Evolutionary conservation across 2,888 invertebrate species (phyloP), one percentile per base, ranked within the genome.

Genomic region (Pollenia amentaria): DNA sequence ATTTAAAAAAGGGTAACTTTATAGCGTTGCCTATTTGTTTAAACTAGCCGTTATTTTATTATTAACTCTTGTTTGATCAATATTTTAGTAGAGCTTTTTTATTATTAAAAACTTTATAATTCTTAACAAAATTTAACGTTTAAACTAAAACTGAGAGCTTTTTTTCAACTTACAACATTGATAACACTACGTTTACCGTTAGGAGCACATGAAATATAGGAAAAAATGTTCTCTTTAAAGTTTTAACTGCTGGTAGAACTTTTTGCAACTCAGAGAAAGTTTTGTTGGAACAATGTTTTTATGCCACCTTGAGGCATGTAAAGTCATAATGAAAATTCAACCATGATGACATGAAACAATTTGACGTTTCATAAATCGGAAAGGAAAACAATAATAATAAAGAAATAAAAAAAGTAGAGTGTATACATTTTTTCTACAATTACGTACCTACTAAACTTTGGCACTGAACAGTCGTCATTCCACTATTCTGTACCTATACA

Each of bases 401-500:
- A 62, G 3, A n/a, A 64, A 70, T n/a, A 44, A 42, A 48, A 42
- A n/a, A 40, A 18, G 16, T 40, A 14, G 48, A 65, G 69, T 62
- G 14, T 53, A 29, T 73, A 42, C 6, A 64, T 72, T 21, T 14
- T 55, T 62, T 80, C 60, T 29, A n/a, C 73, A 60, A 55, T 62
- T 53, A 81, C 83, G 75, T 83, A 51, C 64, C 51, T 64, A 79
- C 57, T 70, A 83, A 86, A 86, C 82, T 83, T 79, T 86, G 82
- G 83, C 83, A 83, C 79, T 86, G 78, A 64, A 80, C 60, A 64
- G 79, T 86, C 29, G 76, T 70, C 55, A 64, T 76, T 76, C 44
- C 46, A 76, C 60, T 76, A 29, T 16, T 64, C 18, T 62, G 44
- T 72, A 64, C 14, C 21, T 21, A 29, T 29, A 29, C 42, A 65